These are phyloP conservation scores for Falco peregrinus DNA, from an alignment of 2,797 vertebrate species.

Conservation along the genomic window DNA sequence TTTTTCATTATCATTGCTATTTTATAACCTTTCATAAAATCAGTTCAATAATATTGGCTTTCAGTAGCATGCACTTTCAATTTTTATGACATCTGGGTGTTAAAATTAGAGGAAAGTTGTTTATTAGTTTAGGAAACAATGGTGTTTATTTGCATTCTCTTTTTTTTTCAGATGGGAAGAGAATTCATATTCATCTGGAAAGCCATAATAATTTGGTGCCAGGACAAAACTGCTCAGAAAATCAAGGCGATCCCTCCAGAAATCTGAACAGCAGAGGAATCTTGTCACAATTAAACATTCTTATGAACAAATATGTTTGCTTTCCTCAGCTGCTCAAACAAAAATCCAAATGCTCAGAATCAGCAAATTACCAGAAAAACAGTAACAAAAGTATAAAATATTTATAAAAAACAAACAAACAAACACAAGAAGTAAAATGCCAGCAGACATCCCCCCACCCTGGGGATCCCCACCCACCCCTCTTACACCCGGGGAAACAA, in stretches of 20 bases:
- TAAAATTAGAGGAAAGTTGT: not conserved
- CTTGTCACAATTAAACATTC: not conserved
- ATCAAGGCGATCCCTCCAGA: not conserved
- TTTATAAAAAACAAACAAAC: not conserved
- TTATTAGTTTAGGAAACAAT: not conserved
- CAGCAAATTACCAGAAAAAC: not conserved
- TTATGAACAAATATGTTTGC: not conserved
- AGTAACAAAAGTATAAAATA: not conserved
- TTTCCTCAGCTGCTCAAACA: not conserved
- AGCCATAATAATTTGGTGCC: not conserved
- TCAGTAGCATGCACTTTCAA: not conserved
- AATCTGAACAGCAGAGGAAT: not conserved
- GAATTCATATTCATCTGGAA: not conserved
- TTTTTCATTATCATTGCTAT: not conserved
- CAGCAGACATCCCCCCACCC: not conserved
- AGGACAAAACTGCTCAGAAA: not conserved
- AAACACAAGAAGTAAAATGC: not conserved
- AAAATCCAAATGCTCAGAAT: not conserved
- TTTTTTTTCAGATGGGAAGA: not conserved
- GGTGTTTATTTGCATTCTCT: not conserved
- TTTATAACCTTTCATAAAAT: not conserved
- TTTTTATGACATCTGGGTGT: not conserved
- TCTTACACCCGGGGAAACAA: not conserved
- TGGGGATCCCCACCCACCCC: not conserved
- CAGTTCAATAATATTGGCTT: not conserved